phyloP scores from a whole-genome alignment of 2,888 invertebrate species.

The Nymphalis urticae region DNA sequence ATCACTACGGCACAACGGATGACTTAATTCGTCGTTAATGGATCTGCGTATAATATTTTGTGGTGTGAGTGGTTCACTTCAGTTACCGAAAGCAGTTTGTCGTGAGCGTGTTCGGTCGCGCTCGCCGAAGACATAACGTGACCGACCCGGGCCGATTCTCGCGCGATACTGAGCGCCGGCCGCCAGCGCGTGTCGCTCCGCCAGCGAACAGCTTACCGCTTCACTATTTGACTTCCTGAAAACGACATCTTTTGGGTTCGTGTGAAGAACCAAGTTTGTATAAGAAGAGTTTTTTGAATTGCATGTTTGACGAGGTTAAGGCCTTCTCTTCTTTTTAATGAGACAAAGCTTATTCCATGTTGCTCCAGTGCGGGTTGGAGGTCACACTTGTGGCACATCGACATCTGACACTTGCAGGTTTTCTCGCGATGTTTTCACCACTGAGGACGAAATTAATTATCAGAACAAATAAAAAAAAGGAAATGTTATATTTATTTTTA shows the following conservation, averaged over 20 bases:
- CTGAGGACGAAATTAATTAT: too few relatives aligned
- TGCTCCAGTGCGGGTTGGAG: too few relatives aligned
- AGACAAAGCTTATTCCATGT: too few relatives aligned
- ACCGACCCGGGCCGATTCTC: conserved; percentile 60
- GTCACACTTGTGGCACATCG: too few relatives aligned
- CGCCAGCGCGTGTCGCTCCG: conserved; percentile 35
- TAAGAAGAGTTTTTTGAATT: too few relatives aligned
- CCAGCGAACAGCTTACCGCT: conserved; percentile 47
- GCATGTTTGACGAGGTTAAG: too few relatives aligned
- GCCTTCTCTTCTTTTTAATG: too few relatives aligned
- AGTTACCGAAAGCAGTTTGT: conserved; percentile 49
- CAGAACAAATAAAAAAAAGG: too few relatives aligned
- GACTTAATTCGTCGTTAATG: not conserved
- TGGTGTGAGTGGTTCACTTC: conserved; percentile 35
- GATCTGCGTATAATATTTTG: conserved; percentile 27
- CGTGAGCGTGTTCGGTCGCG: conserved; percentile 60
- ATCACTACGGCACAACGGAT: conserved; percentile 2
- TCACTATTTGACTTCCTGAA: conserved; percentile 34
- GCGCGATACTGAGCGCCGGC: conserved; percentile 66
- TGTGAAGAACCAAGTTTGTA: not conserved
- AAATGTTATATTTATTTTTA: too few relatives aligned
- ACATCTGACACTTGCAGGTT: too few relatives aligned
- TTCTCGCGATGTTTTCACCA: too few relatives aligned
- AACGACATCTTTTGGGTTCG: conserved; percentile 2
- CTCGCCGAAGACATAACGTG: conserved; percentile 55